Conservation (phyloP, 1,140 invertebrate species). For the Phortica variegata region DNA sequence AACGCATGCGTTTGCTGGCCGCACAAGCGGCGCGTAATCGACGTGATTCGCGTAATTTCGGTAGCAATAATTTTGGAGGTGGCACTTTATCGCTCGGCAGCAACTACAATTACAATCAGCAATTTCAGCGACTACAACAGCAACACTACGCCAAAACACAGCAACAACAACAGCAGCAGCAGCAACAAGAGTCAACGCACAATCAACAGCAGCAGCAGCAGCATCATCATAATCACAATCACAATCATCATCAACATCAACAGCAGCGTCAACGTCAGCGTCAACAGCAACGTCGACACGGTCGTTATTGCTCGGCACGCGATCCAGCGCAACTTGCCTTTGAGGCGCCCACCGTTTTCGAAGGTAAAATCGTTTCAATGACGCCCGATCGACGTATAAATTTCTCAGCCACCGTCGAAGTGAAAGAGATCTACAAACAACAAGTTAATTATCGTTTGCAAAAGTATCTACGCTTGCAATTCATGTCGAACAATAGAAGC, state of each 20-base stretch:
- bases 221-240: constrained; percentile 1
- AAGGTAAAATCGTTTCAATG: constrained; percentile 66
- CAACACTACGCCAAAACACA: constrained; percentile 20
- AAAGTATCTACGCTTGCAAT: constrained; percentile 42
- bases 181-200: constrained; percentile 30
- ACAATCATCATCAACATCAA: constrained; percentile 25
- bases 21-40: constrained; percentile 40
- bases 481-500: constrained; percentile 42
- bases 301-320: constrained; percentile 62
- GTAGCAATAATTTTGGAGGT: not conserved
- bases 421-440: constrained; percentile 65
- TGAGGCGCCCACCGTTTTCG: constrained; percentile 65
- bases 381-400: constrained; percentile 61
- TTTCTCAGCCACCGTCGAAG: constrained; percentile 68
- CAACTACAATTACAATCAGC: constrained; percentile 23
- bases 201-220: constrained; percentile 3
- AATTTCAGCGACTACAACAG: constrained; percentile 18
- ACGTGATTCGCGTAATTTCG: constrained; percentile 21
- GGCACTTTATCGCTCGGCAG: constrained; percentile 23
- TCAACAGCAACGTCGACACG: constrained; percentile 33
- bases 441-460: constrained; percentile 60
- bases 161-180: constrained; percentile 17
- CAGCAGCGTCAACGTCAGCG: constrained; percentile 24
- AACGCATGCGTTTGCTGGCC: constrained; percentile 9
- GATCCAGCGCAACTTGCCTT: constrained; percentile 65